phyloP scores from a whole-genome alignment of 1,140 invertebrate genomes.

The Drosophila parabipectinata region DNA sequence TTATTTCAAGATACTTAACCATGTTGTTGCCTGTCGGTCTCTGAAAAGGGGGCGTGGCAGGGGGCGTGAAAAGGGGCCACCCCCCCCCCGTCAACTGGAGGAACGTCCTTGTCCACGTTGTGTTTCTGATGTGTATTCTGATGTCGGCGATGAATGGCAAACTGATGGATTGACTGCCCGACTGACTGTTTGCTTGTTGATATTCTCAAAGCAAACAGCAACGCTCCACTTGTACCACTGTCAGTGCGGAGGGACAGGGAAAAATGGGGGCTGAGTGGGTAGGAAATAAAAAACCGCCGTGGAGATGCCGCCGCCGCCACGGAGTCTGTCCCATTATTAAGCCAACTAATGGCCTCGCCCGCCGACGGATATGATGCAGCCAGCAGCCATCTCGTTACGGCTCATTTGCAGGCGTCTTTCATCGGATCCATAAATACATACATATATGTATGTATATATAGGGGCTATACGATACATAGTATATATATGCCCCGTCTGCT shows the following conservation, averaged over 20 bases:
- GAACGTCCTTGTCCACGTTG: conserved; percentile 56
- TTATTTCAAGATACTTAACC: conserved; percentile 78
- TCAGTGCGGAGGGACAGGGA: conserved; percentile 18
- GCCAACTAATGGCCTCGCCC: conserved; percentile 65
- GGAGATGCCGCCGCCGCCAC: conserved; percentile 4
- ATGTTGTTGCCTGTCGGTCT: conserved; percentile 54
- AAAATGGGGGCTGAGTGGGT: not conserved
- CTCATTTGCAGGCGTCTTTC: conserved; percentile 53
- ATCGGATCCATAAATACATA: conserved; percentile 4
- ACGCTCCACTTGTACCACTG: conserved; percentile 44
- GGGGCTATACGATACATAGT: not conserved
- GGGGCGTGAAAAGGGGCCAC: no score
- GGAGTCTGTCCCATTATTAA: conserved; percentile 70
- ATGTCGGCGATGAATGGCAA: conserved; percentile 74
- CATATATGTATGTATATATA: conserved; percentile 1
- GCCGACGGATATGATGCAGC: conserved; percentile 51
- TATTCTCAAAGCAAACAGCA: conserved; percentile 52
- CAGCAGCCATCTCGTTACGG: conserved; percentile 28
- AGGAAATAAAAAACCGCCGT: conserved; percentile 65
- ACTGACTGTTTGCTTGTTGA: conserved; percentile 53
- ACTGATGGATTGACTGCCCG: conserved; percentile 64
- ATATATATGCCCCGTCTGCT: not conserved
- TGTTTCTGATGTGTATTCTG: conserved; percentile 75
- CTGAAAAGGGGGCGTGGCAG: not conserved
- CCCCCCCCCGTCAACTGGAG: conserved; percentile 3